Base-by-base conservation (phyloP, 2,888 invertebrate species). In the Tolmerus cingulatus region DNA sequence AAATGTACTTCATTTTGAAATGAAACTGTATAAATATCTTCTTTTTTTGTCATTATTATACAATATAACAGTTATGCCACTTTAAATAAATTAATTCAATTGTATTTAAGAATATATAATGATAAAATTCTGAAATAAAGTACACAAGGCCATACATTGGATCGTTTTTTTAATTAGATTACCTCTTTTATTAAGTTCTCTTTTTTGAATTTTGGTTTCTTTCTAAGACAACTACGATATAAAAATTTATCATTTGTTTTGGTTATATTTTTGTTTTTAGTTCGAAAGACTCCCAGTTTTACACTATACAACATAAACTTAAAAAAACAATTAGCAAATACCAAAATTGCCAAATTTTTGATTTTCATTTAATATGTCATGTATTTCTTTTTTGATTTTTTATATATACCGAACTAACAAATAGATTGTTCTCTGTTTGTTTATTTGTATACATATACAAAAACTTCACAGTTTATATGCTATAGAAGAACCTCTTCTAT, bases 221-320 rank as follows among this genome's bases (percentile, higher is more conserved):
- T 3, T 57, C 77, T 78, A 78, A 78, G 77, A 78, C 77, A 78
- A 78, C 77, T 23, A 78, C 43, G 27, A 81, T 81, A 81, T 81
- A 81, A 81, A 81, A 81, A 81, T 46, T 34, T 34, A 7, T 34
- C 34, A 34, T 34, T 34, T 34, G 5, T 7, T 34, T 34, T 34
- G 78, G 40, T 78, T 23, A 23, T 78, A 43, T 19, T 34, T 34
- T 34, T 34, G 7, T 34, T 34, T 34, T 34, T 34, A 34, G 34
- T 78, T 78, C 40, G 78, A 78, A 19, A 43, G 43, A 43, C 37
- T 78, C 78, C 12, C 77, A 37, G 19, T 34, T 14, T 5, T 34
- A 34, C 43, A 78, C 23, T 43, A 23, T 43, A 19, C 43, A 43
- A 40, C 78, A 78, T 27, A 78, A 78, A 34, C 43, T 34, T 34